These are phyloP conservation scores for Rhagium mordax DNA, from an alignment of 2,888 invertebrate species.

Conservation along the genomic window DNA sequence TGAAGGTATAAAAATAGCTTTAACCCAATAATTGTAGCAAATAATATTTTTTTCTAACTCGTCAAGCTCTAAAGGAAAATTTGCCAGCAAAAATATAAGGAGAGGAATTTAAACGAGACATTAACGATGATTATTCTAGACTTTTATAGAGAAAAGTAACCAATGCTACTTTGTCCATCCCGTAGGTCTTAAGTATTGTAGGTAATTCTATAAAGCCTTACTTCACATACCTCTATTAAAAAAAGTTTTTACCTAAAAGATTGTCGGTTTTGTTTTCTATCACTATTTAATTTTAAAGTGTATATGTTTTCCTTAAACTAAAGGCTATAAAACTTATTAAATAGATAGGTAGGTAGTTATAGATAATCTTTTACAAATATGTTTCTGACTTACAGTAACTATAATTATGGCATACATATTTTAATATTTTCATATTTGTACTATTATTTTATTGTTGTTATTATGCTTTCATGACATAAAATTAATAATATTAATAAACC, in stretches of 20 bases:
- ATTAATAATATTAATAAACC: neutral
- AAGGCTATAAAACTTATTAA: conserved; percentile 15
- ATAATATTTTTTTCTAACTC: too few relatives aligned
- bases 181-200: neutral
- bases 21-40: too few relatives aligned
- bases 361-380: conserved; percentile 22
- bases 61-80: too few relatives aligned
- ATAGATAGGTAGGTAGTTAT: conserved; percentile 24
- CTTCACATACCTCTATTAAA: neutral
- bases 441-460: conserved; percentile 29
- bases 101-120: too few relatives aligned
- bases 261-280: conserved; percentile 21
- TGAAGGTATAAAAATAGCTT: too few relatives aligned
- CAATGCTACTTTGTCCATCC: conserved; percentile 24
- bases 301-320: conserved; percentile 32
- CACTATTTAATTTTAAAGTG: conserved; percentile 27
- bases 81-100: too few relatives aligned
- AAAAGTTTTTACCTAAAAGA: neutral
- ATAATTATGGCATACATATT: conserved; percentile 23
- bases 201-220: neutral
- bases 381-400: conserved; percentile 16
- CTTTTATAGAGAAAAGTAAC: too few relatives aligned
- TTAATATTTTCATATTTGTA: conserved; percentile 18
- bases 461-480: conserved; percentile 6
- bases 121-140: too few relatives aligned